A percentile compares a stretch with the other conserved stretches of the same genome.
phyloP scores from a whole-genome alignment of 30 jellyfish, hydroid and myxozoan species.

The Cassiopea andromeda region DNA sequence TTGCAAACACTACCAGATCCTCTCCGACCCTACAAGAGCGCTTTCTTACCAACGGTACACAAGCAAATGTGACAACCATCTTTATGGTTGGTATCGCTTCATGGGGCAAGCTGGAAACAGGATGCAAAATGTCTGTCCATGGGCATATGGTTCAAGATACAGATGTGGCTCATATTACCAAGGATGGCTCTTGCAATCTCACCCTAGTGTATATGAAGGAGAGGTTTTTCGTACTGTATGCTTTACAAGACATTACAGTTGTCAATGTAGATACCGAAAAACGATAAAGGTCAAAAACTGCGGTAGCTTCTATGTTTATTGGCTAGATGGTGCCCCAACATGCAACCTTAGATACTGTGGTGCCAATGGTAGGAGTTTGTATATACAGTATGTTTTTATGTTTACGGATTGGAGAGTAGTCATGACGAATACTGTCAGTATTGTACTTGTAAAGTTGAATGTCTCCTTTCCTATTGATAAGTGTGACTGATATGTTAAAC shows the following conservation, averaged over 20 bases:
- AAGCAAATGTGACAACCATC: constrained; percentile 13
- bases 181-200: constrained; percentile 27
- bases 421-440: too few species aligned
- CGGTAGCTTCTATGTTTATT: constrained; percentile 26
- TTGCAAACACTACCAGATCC: constrained; percentile 38
- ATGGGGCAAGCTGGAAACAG: constrained; percentile 59
- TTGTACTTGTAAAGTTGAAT: too few species aligned
- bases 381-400: not conserved
- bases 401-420: too few species aligned
- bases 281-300: constrained; percentile 37
- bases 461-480: too few species aligned
- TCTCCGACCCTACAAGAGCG: constrained; percentile 15
- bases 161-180: constrained; percentile 32
- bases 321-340: constrained; percentile 20
- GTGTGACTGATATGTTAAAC: too few species aligned
- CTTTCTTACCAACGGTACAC: constrained; percentile 1
- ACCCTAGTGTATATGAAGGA: constrained; percentile 25
- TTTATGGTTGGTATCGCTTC: constrained; percentile 56
- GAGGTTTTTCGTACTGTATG: constrained; percentile 40
- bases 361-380: constrained; percentile 30
- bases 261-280: constrained; percentile 11
- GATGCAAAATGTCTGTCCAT: constrained; percentile 22
- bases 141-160: not conserved
- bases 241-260: constrained; percentile 14
- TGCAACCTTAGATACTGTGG: constrained; percentile 47